Evolutionary conservation across 2,888 invertebrate species (phyloP).

Genomic region (Bursaphelenchus okinawaensis): DNA sequence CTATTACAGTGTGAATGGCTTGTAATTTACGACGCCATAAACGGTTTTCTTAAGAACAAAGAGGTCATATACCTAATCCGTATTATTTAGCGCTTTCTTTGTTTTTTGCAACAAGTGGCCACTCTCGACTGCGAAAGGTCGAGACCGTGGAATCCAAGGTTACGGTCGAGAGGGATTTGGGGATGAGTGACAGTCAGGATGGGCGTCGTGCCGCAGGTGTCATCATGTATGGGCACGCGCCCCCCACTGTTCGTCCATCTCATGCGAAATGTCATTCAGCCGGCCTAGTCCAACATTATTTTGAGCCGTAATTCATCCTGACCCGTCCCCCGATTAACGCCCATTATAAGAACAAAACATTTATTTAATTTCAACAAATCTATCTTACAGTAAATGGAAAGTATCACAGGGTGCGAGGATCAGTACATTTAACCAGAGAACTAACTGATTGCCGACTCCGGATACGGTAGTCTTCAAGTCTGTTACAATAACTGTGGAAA

Average conservation of each 20-base stretch:
- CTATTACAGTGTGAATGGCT: background rate
- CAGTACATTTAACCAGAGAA: too few relatives aligned
- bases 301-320: background rate
- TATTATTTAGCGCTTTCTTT: background rate
- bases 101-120: background rate
- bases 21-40: background rate
- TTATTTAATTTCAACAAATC: background rate
- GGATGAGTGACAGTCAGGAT: conserved; percentile 3
- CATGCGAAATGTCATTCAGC: background rate
- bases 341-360: background rate
- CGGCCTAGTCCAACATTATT: background rate
- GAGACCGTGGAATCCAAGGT: background rate
- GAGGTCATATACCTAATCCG: background rate
- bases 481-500: too few relatives aligned
- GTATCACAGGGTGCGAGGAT: background rate
- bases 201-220: conserved; percentile 13
- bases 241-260: background rate
- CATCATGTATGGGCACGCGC: background rate
- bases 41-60: background rate
- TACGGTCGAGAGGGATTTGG: background rate
- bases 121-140: conserved; percentile 1
- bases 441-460: too few relatives aligned
- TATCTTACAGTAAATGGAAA: background rate
- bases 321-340: background rate
- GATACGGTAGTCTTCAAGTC: too few relatives aligned